Evolutionary conservation across 2,113 vertebrate species (phyloP), one percentile per base, ranked within the genome.

Genomic region (Caranx ignobilis): DNA sequence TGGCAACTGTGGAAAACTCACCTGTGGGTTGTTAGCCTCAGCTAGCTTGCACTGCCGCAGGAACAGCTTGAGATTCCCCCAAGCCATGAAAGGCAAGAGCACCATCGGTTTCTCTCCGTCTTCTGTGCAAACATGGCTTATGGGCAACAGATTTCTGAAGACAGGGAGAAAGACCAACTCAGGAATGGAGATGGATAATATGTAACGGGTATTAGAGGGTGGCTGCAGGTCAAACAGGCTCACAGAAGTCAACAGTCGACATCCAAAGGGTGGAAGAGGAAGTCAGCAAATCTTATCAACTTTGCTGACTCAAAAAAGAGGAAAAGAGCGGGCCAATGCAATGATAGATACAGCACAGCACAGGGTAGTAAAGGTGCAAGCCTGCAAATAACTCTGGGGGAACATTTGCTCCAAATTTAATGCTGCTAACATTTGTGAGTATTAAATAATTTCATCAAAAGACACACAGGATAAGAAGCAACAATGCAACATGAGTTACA

Each of bases 61-160:
- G 91, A 99, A 99, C 31, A 99, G 96, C 84, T 99, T 99, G 52
- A 99, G 96, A 90, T 99, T 99, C n/a, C 98, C 98, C 98, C 98
- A 99, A 60, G 97, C 97, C 97, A 99, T 97, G 86, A 97, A 98
- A 0, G 98, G 98, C 90, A 99, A 67, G 84, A 99, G 92, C 83
- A 99, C 98, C 97, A 99, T 97, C 6, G 98, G 97, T 74, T 97
- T 98, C 94, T 99, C 97, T 64, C 98, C 97, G 11, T 99, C 98
- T 86, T 99, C 98, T 88, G 96, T 97, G 76, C 97, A 99, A 71
- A 97, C 98, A 0, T 99, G 96, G 79, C 96, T 97, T 82, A 99
- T 98, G 39, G 98, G 98, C 56, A 99, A 91, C 86, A 99, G 95
- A 84, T 99, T 99, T 94, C 98, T 99, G 90, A 88, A 48, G 18